Evolutionary conservation across 2,888 invertebrate genomes (phyloP).

Genomic region (Spatulosminthurus flaviceps): DNA sequence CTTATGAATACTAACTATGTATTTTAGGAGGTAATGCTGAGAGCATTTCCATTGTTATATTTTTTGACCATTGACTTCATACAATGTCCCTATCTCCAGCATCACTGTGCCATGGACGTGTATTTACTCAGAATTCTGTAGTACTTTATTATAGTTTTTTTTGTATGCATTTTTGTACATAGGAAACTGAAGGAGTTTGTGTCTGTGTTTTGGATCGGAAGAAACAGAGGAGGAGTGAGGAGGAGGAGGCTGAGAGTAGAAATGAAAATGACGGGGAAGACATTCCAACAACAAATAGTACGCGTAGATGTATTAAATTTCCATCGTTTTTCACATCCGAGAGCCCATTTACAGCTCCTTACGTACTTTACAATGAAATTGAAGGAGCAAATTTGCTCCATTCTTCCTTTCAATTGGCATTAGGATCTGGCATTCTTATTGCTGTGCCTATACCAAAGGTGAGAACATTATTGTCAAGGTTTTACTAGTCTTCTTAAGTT

Average conservation of each 20-base stretch:
- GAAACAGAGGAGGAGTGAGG: slow-evolving; percentile 1
- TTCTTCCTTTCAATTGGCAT: slow-evolving; percentile 69
- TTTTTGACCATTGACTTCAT: too few species aligned
- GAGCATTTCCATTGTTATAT: too few species aligned
- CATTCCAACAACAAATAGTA: slow-evolving; percentile 44
- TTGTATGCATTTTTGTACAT: background rate
- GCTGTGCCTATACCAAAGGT: slow-evolving; percentile 89
- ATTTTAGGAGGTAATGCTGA: background rate
- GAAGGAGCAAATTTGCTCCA: slow-evolving; percentile 80
- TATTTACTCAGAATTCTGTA: background rate
- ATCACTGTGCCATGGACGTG: background rate
- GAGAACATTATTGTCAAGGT: slow-evolving; percentile 33
- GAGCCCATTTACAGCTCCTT: slow-evolving; percentile 79
- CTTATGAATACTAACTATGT: slow-evolving; percentile 2
- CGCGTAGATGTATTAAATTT: slow-evolving; percentile 72
- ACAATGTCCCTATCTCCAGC: too few species aligned
- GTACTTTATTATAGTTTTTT: background rate
- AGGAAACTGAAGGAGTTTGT: slow-evolving; percentile 63
- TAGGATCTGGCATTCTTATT: slow-evolving; percentile 81
- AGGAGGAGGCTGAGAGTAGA: background rate
- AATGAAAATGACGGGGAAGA: slow-evolving; percentile 18
- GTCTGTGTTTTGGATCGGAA: slow-evolving; percentile 54
- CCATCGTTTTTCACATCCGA: slow-evolving; percentile 91
- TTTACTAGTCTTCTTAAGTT: background rate
- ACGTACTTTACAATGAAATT: slow-evolving; percentile 72